Conservation (phyloP, 2,888 invertebrate species). For the Eurois occulta region DNA sequence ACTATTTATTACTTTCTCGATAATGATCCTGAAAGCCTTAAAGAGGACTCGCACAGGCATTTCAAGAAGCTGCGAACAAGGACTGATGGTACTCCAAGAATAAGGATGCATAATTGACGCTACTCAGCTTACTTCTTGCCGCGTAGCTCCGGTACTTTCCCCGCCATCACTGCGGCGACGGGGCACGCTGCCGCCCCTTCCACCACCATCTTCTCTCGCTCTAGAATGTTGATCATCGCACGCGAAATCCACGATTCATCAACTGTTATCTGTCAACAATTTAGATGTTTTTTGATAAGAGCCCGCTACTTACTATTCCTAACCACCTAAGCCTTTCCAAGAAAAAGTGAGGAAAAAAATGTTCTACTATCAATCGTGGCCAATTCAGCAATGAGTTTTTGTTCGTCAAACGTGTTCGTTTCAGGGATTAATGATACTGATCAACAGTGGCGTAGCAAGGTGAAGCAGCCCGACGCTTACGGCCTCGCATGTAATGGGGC, state of each 20-base stretch:
- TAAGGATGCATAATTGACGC: neutral
- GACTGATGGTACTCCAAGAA: neutral
- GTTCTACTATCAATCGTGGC: neutral
- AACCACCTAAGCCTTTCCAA: neutral
- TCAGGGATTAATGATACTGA: neutral
- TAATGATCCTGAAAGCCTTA: neutral
- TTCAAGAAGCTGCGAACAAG: neutral
- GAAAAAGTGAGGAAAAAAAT: neutral
- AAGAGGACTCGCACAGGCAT: neutral
- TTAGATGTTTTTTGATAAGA: neutral
- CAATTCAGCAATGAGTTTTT: neutral
- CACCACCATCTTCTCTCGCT: constrained; percentile 94
- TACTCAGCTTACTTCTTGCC: constrained; percentile 92
- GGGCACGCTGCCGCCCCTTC: constrained; percentile 96
- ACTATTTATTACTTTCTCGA: neutral
- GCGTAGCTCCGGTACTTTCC: constrained; percentile 93
- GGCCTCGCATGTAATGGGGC: too few relatives aligned
- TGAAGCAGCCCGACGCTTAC: too few relatives aligned
- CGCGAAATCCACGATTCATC: constrained; percentile 94
- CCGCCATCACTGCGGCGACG: constrained; percentile 94
- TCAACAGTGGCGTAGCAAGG: neutral
- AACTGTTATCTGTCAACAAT: constrained; percentile 90
- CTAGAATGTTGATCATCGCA: constrained; percentile 93
- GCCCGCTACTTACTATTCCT: neutral
- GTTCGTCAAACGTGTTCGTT: neutral